A percentile compares a stretch with the other conserved stretches of the same genome.
These are phyloP conservation scores for Daphoenositta chrysoptera DNA, from an alignment of 2,113 vertebrate species.

Conservation along the genomic window DNA sequence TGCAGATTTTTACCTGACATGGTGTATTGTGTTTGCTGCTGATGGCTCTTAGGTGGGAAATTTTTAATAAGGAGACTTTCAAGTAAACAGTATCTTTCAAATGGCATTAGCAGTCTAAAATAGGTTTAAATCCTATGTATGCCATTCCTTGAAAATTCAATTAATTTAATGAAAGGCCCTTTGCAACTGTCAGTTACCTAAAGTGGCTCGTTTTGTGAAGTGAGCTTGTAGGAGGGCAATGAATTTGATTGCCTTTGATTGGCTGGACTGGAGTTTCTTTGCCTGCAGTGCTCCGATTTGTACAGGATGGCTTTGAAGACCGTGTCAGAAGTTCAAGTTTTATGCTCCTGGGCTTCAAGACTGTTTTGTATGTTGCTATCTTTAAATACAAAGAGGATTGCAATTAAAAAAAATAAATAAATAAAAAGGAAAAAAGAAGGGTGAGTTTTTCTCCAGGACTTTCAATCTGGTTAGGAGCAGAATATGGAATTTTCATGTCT, in stretches of 20 bases:
- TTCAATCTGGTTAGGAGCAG: background rate
- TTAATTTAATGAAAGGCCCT: background rate
- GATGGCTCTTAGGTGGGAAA: background rate
- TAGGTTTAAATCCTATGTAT: background rate
- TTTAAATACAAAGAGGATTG: background rate
- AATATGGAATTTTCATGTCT: accelerated
- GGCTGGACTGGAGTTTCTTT: background rate
- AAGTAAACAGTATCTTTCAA: conserved; percentile 7
- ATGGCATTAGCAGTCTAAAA: background rate
- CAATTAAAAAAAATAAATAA: background rate
- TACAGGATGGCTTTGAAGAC: background rate
- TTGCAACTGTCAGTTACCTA: background rate
- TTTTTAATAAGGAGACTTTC: conserved; percentile 4
- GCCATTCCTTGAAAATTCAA: background rate
- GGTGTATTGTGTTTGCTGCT: background rate
- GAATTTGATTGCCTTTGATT: background rate
- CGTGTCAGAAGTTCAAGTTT: background rate
- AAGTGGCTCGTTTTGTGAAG: background rate
- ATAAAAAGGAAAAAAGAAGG: accelerated
- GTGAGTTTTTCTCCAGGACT: background rate
- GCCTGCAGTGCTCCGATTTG: background rate
- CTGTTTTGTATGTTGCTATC: background rate
- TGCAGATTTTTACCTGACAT: background rate
- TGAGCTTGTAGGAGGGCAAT: background rate
- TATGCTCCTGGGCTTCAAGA: background rate